phyloP scores from a whole-genome alignment of 35 echinoderm and acorn worm species.

The Ophiothrix spiculata region DNA sequence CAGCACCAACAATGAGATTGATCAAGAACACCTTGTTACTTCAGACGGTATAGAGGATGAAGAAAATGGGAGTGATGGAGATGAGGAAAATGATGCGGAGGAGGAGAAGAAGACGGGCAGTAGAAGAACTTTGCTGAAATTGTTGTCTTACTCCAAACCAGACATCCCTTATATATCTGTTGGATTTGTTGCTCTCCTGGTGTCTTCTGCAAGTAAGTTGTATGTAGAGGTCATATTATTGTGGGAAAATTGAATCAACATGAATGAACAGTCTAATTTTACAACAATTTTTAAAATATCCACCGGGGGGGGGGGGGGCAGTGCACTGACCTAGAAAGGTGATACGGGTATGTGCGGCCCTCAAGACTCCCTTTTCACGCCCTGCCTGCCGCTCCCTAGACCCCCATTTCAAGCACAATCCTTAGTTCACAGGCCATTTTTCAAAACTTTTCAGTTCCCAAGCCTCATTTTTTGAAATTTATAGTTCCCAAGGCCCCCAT shows the following conservation, averaged over 20 bases:
- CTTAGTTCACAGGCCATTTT: too few relatives aligned
- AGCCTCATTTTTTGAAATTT: too few relatives aligned
- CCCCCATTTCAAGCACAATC: too few relatives aligned
- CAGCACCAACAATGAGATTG: background rate
- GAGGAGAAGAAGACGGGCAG: background rate
- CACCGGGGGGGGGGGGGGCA: background rate
- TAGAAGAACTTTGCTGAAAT: constrained; percentile 1
- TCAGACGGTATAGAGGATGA: too few relatives aligned
- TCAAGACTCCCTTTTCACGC: too few relatives aligned
- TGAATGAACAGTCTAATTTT: background rate
- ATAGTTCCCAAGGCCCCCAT: too few relatives aligned
- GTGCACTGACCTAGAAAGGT: background rate
- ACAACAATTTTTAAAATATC: too few relatives aligned
- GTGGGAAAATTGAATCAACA: background rate
- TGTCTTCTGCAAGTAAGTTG: constrained; percentile 21
- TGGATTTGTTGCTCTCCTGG: constrained; percentile 14
- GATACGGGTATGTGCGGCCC: too few relatives aligned
- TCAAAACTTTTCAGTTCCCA: too few relatives aligned
- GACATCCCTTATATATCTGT: constrained; percentile 20
- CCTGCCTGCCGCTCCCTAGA: too few relatives aligned
- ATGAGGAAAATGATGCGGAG: background rate
- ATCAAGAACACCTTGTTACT: background rate
- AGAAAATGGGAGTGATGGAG: too few relatives aligned
- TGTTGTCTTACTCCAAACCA: constrained; percentile 28
- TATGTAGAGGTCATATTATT: background rate